Base-by-base conservation (phyloP, 2,888 invertebrate species). In the Athripsodes cinereus region DNA sequence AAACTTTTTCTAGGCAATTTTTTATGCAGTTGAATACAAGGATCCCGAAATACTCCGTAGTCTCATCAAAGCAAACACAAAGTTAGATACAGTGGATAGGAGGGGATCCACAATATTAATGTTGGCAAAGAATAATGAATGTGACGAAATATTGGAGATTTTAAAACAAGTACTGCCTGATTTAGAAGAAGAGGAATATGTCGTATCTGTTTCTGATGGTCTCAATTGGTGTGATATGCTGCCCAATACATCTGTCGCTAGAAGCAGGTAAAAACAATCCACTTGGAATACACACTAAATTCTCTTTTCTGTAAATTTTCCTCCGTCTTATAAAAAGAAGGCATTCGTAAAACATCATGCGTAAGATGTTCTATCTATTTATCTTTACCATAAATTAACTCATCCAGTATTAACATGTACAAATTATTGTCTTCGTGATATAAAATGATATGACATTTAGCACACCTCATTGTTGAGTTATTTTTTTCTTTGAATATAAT, bases 11-110 rank as follows among this genome's bases (percentile, higher is more conserved):
- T n/a, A 54, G 53, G 58, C 53, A 26, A 34, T 46, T 11, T 57
- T 52, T 47, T 52, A 47, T 52, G 57, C 52, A 3, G 52, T 57
- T 26, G 47, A 52, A n/a, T 18, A 20, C 13, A 34, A 52, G 13
- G 16, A 47, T 5, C 19, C 49, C 1, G 53, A 57, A 8, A 48
- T 57, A 2, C 16, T 57, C 11, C 11, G 5, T 22, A 44, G 22
- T 2, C 44, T 57, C 5, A 47, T 47, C 10, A 19, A 47, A 19
- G 35, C 31, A 16, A 52, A 52, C 8, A 53, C 57, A 3, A 8
- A 13, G 5, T 18, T 44, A 22, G 46, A 55, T n/a, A 22, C 16
- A 2, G n/a, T 40, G 11, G 51, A 50, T 19, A 50, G 22, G 40
- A 44, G 34, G n/a, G 35, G 44, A 11, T 34, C 20, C 2, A 40